Evolutionary conservation across 2,797 vertebrate species (phyloP).

Genomic region (Leptatherina wallacei): DNA sequence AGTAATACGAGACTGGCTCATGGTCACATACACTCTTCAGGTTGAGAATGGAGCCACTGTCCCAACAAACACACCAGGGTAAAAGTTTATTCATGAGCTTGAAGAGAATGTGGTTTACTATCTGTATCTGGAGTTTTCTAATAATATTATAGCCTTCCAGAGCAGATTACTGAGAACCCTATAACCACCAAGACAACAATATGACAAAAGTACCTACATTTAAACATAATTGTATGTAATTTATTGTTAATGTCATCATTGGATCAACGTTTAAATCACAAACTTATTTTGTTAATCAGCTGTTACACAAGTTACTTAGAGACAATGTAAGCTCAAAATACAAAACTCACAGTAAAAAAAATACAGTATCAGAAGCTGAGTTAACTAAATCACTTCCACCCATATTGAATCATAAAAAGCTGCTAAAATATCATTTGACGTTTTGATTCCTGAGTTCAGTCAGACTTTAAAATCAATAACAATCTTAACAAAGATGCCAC

Average conservation of each 20-base stretch:
- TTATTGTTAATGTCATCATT: neutral
- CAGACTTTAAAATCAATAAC: too few species aligned
- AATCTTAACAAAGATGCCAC: too few species aligned
- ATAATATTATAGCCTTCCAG: neutral
- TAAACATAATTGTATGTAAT: neutral
- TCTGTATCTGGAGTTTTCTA: neutral
- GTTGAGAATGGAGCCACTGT: neutral
- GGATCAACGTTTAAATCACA: neutral
- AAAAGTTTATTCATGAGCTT: neutral
- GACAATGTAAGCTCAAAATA: too few species aligned
- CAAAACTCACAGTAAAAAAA: too few species aligned
- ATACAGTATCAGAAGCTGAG: too few species aligned
- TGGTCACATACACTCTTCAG: neutral
- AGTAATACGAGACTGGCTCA: neutral
- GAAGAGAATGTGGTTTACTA: neutral
- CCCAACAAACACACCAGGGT: slow-evolving; percentile 2
- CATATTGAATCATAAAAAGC: too few species aligned
- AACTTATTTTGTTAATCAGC: neutral
- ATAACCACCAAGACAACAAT: neutral
- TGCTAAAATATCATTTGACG: too few species aligned
- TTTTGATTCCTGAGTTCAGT: too few species aligned
- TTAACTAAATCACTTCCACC: too few species aligned
- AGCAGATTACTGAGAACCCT: neutral
- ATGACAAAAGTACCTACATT: neutral
- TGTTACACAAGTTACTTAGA: neutral